Evolutionary conservation across 92 coral and sea anemone genomes (phyloP), one percentile per base, ranked within the genome.

Genomic region (Palythoa grandiflora): DNA sequence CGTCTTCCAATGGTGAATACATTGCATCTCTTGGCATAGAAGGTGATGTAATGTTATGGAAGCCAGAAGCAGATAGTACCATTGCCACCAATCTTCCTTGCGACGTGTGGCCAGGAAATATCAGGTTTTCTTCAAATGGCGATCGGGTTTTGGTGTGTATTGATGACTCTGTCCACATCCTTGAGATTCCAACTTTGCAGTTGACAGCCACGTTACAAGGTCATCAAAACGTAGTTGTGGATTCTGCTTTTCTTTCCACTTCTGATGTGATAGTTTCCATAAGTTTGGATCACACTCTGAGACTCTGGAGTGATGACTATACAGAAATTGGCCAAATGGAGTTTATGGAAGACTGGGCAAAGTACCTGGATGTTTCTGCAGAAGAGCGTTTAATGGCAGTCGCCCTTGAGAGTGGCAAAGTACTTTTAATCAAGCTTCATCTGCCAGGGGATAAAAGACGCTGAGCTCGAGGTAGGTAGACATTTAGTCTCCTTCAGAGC

Each of bases 391-490:
- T 74, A 40, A 74, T 74, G 13, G 79, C 79, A 40, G 55, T 74
- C 28, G 59, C 60, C 21, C 79, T 74, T 10, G 47, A 74, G 79
- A 74, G 79, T 19, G 79, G 79, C 79, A 74, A 74, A 51, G 79
- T 74, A 38, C 51, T 74, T 19, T 51, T 74, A 51, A 74, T 74
- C 79, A 44, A 50, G 54, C 21, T 74, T 40, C 44, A 44, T 39
- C 79, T 74, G 35, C 79, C 79, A 11, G 61, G 61, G 9, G 61
- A 55, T 55, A 55, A 55, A 15, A 55, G 61, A 55, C 0, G 1
- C n/a, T n/a, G n/a, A n/a, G n/a, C n/a, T 55, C 9, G 12, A 55
- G 15, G 17, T 55, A 55, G 61, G 50, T 44, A 44, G 6, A 44
- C 3, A 44, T 4, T 44, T 44, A 44, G 5, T 44, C 50, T 44